These are phyloP conservation scores for Leguminivora glycinivorella DNA, from an alignment of 1,140 invertebrate genomes.

Conservation along the genomic window DNA sequence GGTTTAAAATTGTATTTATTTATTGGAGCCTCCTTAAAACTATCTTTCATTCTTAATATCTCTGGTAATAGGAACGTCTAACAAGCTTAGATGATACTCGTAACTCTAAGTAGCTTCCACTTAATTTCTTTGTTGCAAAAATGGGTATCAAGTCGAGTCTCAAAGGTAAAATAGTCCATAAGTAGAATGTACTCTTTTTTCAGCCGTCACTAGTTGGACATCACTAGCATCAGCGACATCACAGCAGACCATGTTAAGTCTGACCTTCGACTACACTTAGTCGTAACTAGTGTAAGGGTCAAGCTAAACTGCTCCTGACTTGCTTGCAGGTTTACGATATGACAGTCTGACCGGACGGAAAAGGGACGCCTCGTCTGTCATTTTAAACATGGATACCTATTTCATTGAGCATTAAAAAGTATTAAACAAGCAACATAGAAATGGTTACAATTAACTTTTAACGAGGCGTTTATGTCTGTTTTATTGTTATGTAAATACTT, in stretches of 20 bases:
- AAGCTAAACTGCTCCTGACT: background rate
- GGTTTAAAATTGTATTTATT: too few relatives aligned
- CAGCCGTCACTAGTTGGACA: too few relatives aligned
- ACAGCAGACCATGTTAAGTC: background rate
- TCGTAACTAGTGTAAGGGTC: background rate
- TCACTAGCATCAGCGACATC: background rate
- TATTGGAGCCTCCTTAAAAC: too few relatives aligned
- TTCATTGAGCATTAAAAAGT: background rate
- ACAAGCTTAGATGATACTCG: too few relatives aligned
- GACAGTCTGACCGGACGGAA: conserved; percentile 4
- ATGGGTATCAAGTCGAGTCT: too few relatives aligned
- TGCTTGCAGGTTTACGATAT: background rate
- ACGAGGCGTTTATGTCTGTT: background rate
- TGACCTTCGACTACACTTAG: background rate
- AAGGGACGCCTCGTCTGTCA: background rate
- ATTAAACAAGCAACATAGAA: background rate
- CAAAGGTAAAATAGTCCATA: too few relatives aligned
- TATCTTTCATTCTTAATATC: too few relatives aligned
- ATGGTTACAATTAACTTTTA: background rate
- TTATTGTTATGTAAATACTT: background rate
- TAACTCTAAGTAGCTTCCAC: too few relatives aligned
- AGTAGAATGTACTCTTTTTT: too few relatives aligned
- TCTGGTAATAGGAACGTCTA: too few relatives aligned
- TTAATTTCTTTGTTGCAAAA: too few relatives aligned
- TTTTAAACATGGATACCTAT: background rate